A percentile compares a stretch with the other conserved stretches of the same genome.
Conservation (phyloP, 2,113 vertebrate genomes). For the Oxyura jamaicensis region DNA sequence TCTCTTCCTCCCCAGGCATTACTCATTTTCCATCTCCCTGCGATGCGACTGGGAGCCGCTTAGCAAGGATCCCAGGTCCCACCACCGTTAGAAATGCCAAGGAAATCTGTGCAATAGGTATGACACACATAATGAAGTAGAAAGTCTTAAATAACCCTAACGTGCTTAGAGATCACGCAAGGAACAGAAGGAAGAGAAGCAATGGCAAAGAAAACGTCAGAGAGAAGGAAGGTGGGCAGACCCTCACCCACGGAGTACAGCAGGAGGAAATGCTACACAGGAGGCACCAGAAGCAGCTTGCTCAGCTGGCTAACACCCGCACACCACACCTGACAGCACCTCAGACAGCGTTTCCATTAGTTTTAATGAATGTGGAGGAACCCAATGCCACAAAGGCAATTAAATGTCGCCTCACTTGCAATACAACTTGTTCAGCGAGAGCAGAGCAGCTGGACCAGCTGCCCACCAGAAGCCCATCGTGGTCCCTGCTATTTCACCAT, state of each 20-base stretch:
- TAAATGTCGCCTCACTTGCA: background rate
- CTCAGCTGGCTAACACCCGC: background rate
- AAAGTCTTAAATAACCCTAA: background rate
- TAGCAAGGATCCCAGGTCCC: background rate
- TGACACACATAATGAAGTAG: background rate
- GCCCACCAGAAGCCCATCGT: rapidly evolving
- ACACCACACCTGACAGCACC: background rate
- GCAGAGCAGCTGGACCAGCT: background rate
- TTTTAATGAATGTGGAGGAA: background rate
- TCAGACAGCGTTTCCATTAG: background rate
- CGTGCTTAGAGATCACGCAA: background rate
- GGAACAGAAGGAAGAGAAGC: background rate
- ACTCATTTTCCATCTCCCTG: background rate
- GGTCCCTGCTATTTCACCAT: no score
- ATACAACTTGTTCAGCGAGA: background rate
- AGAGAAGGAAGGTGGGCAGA: background rate
- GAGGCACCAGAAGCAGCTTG: background rate
- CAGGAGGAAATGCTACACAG: rapidly evolving
- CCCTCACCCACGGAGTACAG: background rate
- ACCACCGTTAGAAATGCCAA: background rate
- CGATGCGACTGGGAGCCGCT: background rate
- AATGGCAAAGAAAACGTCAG: background rate
- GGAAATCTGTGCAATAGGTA: background rate
- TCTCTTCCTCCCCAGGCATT: background rate
- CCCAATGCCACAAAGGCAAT: background rate